These are phyloP conservation scores for Pelecanoides urinatrix DNA, from an alignment of 2,113 vertebrate genomes.

Conservation along the genomic window DNA sequence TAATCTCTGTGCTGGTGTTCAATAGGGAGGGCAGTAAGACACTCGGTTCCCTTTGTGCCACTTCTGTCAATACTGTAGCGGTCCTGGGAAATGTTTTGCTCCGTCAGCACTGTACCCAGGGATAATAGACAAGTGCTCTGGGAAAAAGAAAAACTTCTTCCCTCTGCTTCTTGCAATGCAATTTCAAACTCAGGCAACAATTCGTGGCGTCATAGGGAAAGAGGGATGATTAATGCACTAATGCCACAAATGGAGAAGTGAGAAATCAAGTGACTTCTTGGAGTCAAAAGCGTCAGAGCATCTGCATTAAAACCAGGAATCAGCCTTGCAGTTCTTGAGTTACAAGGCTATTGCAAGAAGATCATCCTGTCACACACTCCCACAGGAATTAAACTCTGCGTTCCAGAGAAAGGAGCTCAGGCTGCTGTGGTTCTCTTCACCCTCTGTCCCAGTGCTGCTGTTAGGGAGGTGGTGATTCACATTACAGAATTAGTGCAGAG, in stretches of 20 bases:
- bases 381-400: fast-evolving
- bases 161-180: neutral
- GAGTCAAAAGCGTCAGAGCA: neutral
- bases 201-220: neutral
- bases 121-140: neutral
- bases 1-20: neutral
- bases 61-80: neutral
- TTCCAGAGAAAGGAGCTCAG: neutral
- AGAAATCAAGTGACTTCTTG: neutral
- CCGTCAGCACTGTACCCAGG: neutral
- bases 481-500: neutral
- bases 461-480: neutral
- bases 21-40: neutral
- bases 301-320: neutral
- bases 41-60: neutral
- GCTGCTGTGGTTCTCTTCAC: neutral
- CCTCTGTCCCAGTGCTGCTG: neutral
- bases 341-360: neutral
- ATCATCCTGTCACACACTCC: neutral
- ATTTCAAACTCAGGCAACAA: neutral
- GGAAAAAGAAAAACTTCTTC: neutral
- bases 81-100: neutral
- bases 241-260: neutral
- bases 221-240: neutral
- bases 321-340: neutral